Percentiles rank a stretch among this genome's conserved stretches.
Evolutionary conservation across 1,140 invertebrate species (phyloP).

Genomic region (Papilio polytes): DNA sequence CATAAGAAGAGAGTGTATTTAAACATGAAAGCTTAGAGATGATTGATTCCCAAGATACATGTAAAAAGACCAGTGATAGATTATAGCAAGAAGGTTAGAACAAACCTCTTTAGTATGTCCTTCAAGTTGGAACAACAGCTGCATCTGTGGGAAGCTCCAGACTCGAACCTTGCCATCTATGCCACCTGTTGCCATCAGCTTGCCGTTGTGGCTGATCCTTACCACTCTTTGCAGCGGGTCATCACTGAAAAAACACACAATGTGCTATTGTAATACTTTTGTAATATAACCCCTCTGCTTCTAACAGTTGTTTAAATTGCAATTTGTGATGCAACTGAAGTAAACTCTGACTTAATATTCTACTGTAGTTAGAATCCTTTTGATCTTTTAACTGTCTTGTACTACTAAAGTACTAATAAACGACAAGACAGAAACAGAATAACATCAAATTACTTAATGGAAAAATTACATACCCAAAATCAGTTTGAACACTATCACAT

Average conservation of each 20-base stretch:
- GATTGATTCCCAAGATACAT: neutral
- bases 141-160: slow-evolving; percentile 94
- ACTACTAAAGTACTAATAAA: no score
- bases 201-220: slow-evolving; percentile 89
- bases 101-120: slow-evolving; percentile 80
- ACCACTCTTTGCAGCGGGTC: slow-evolving; percentile 95
- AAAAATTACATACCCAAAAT: slow-evolving; percentile 86
- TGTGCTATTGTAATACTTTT: neutral
- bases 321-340: neutral
- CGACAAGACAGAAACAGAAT: neutral
- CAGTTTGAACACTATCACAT: slow-evolving; percentile 91
- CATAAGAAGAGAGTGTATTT: neutral
- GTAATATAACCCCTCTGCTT: neutral
- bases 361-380: neutral
- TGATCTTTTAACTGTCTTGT: neutral
- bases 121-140: slow-evolving; percentile 87
- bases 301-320: neutral
- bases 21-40: neutral
- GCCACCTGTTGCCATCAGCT: slow-evolving; percentile 95
- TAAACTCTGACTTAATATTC: neutral
- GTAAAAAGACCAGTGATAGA: neutral
- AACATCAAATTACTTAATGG: neutral
- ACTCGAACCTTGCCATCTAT: slow-evolving; percentile 94
- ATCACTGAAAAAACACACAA: slow-evolving; percentile 74
- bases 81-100: slow-evolving; percentile 21